Conservation (phyloP, 2,888 invertebrate genomes). For the Pyralis farinalis region DNA sequence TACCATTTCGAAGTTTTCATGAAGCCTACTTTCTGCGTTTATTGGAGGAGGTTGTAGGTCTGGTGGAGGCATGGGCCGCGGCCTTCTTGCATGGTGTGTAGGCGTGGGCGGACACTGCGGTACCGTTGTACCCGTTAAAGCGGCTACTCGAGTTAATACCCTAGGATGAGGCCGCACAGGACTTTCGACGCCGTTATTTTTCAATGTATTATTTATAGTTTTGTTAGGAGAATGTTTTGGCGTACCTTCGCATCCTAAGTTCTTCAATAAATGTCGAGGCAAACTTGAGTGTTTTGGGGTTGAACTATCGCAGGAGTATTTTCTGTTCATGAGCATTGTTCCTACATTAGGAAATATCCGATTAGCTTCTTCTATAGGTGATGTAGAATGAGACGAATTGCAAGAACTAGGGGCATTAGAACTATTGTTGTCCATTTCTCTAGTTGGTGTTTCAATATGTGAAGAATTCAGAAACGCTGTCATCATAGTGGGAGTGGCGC, state of each 20-base stretch:
- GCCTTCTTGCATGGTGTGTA: constrained; percentile 89
- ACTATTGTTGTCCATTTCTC: constrained; percentile 49
- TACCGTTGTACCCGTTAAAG: constrained; percentile 75
- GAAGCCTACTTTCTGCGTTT: constrained; percentile 45
- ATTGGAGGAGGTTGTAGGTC: constrained; percentile 77
- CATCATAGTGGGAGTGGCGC: constrained; percentile 76
- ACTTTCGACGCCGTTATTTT: constrained; percentile 46
- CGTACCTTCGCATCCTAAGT: constrained; percentile 60
- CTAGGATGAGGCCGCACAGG: constrained; percentile 83
- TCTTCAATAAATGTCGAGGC: constrained; percentile 66
- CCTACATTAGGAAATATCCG: constrained; percentile 56
- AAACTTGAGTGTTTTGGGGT: constrained; percentile 72
- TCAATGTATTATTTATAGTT: constrained; percentile 27
- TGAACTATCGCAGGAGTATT: constrained; percentile 64
- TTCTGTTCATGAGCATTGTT: constrained; percentile 66
- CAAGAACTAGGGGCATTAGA: constrained; percentile 64
- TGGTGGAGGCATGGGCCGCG: constrained; percentile 81
- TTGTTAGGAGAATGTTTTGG: constrained; percentile 67
- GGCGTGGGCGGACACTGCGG: constrained; percentile 93
- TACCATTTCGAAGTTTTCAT: constrained; percentile 69
- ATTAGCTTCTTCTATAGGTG: constrained; percentile 58
- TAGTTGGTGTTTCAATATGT: constrained; percentile 51
- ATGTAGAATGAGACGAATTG: constrained; percentile 66
- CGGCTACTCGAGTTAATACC: constrained; percentile 80
- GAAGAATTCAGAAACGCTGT: constrained; percentile 71